These are phyloP conservation scores for Lottia scabra DNA, from an alignment of 2,888 invertebrate genomes.

Conservation along the genomic window DNA sequence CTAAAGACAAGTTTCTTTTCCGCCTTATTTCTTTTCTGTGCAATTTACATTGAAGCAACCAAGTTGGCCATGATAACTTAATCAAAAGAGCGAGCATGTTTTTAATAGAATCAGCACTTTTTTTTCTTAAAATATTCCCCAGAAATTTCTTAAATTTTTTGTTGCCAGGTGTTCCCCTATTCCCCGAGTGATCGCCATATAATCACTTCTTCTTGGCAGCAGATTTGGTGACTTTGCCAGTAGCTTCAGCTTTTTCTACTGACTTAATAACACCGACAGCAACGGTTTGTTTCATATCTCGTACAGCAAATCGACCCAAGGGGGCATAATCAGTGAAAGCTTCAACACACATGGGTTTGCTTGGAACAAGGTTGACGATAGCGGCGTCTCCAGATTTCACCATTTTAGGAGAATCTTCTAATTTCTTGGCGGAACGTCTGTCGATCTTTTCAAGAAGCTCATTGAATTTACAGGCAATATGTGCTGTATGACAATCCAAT, in stretches of 20 bases:
- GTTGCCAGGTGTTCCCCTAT: too few relatives aligned
- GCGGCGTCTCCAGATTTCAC: conserved; percentile 98
- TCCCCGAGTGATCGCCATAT: neutral
- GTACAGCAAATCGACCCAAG: conserved; percentile 95
- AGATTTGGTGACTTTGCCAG: conserved; percentile 98
- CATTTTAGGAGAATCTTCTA: conserved; percentile 81
- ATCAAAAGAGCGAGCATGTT: conserved; percentile 52
- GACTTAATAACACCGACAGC: conserved; percentile 92
- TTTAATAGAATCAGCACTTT: neutral
- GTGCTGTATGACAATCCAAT: conserved; percentile 99
- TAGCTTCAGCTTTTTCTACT: conserved; percentile 87
- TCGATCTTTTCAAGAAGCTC: conserved; percentile 99
- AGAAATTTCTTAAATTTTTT: too few relatives aligned
- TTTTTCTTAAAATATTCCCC: neutral
- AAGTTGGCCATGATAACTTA: conserved; percentile 76
- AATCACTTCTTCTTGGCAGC: conserved; percentile 76
- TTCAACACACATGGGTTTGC: conserved; percentile 98
- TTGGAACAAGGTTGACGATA: conserved; percentile 91
- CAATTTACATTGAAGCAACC: conserved; percentile 81
- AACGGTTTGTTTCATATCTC: conserved; percentile 99
- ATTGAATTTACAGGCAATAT: conserved; percentile 99
- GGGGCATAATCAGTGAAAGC: conserved; percentile 98
- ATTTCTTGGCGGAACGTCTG: conserved; percentile 89
- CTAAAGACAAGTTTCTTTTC: conserved; percentile 72
- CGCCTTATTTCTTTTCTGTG: conserved; percentile 92